Base-by-base conservation (phyloP, 2,797 vertebrate species). In the Periophthalmus magnuspinnatus region DNA sequence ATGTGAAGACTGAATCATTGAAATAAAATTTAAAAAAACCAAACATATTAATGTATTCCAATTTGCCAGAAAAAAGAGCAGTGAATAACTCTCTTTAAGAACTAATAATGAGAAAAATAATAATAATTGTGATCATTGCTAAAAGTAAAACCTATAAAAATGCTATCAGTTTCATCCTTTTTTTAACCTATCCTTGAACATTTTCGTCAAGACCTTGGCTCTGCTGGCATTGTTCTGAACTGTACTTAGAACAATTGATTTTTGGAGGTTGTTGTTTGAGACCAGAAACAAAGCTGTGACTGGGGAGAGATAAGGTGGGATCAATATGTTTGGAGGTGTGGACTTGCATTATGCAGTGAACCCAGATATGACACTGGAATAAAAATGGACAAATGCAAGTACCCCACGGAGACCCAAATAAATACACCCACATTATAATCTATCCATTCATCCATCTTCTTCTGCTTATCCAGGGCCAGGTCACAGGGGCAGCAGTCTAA, bases 161-260 rank as follows among this genome's bases (percentile, higher is more conserved):
- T 16, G 10, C 19, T 41, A 50, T 22, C n/a, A 54, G 21, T 54
- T 33, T 5, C 58, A 72, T 60, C 22, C n/a, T 67, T 67, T 56
- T 68, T 71, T 64, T 47, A 38, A 16, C 21, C 34, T 57, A 71
- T 62, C 70, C 5, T 47, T 72, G 58, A 56, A 56, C 45, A 65
- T 65, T 65, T 68, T 77, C n/a, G 50, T 16, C 41, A 55, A 75
- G 11, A 55, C 50, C 45, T 22, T 0, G 10, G 0, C 33, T 71
- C 47, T 36, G 22, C 19, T 54, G 22, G 54, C 67, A 32, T 64
- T 16, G 66, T 50, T 71, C 41, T 47, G 50, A 41, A 17, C 48
- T 69, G 45, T 13, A 34, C 9, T 48, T 48, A 64, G 21, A 65
- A 19, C 32, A 62, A 58, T 56, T 28, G 34, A 47, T 48, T 45